Evolutionary conservation across 2,888 invertebrate species (phyloP), one percentile per base, ranked within the genome.

Genomic region (Mimas tiliae): DNA sequence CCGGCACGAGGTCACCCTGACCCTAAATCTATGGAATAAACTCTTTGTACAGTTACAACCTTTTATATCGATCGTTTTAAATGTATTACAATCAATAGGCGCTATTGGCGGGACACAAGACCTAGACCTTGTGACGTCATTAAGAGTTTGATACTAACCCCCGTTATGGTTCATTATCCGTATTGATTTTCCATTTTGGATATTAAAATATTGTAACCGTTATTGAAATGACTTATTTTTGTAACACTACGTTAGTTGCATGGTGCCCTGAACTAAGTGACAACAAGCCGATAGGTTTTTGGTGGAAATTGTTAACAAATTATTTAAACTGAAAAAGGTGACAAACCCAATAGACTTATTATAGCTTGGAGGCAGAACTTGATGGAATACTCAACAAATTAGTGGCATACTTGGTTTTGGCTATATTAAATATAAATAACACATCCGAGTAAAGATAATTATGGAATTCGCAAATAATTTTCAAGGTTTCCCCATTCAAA

Each of bases 1-100:
- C 74, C 70, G 73, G 81, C 72, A 77, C 87, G 77, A 85, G 86
- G 86, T 77, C 58, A 65, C 48, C 55, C 19, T 48, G 19, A 47
- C 34, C 55, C 58, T 58, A 58, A 58, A 58, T 58, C 19, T 58
- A 42, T 38, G 42, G 42, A 42, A 58, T 42, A 38, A 52, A 58
- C 33, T 11, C 12, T 38, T 58, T 58, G 19, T 58, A 58, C 19
- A 19, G 11, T 38, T 42, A 38, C 53, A 55, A 55, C 58, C 58
- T 58, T 58, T 55, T 58, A n/a, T 21, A 19, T 12, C 19, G 42
- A 52, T 14, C 19, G 38, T 12, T 16, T 48, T 34, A 27, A 33
- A 55, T 33, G 33, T 33, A 53, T 33, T 55, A 38, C 16, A 16
- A 6, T 38, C 11, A 42, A 58, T 42, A 19, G 11, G 19, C 11